These are phyloP conservation scores for Solen grandis DNA, from an alignment of 1,140 invertebrate species.

Conservation along the genomic window DNA sequence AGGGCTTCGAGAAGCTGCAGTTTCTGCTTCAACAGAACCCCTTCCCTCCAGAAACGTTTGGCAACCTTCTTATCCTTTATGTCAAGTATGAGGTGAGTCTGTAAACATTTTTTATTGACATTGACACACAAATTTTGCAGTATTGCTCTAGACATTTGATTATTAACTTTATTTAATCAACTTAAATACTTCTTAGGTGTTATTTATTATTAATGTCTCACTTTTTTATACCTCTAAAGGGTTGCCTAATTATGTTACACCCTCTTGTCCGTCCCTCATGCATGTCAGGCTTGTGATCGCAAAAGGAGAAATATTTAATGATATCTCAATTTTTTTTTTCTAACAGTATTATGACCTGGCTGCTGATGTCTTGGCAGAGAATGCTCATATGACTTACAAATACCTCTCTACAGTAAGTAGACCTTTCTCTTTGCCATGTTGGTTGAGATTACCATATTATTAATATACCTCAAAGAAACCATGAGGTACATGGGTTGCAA, in stretches of 20 bases:
- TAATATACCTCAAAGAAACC: no score
- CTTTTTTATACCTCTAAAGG: no score
- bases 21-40: slow-evolving; percentile 96
- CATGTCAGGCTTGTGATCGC: no score
- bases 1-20: slow-evolving; percentile 98
- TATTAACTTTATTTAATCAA: no score
- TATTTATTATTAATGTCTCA: no score
- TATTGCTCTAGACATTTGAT: not conserved
- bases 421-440: slow-evolving; percentile 10
- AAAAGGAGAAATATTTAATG: no score
- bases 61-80: slow-evolving; percentile 96
- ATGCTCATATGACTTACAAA: slow-evolving; percentile 98
- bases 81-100: slow-evolving; percentile 91
- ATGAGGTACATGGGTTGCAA: no score
- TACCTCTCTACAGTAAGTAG: slow-evolving; percentile 92
- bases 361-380: slow-evolving; percentile 98
- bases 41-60: slow-evolving; percentile 98
- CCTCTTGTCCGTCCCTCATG: no score
- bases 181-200: no score
- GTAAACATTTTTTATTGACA: not conserved
- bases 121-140: not conserved
- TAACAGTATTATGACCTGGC: slow-evolving; percentile 95
- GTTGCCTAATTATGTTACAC: no score
- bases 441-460: no score
- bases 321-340: slow-evolving; percentile 7